A percentile compares a stretch with the other conserved stretches of the same genome.
Evolutionary conservation across 2,797 vertebrate species (phyloP).

Genomic region (Dallia pectoralis): DNA sequence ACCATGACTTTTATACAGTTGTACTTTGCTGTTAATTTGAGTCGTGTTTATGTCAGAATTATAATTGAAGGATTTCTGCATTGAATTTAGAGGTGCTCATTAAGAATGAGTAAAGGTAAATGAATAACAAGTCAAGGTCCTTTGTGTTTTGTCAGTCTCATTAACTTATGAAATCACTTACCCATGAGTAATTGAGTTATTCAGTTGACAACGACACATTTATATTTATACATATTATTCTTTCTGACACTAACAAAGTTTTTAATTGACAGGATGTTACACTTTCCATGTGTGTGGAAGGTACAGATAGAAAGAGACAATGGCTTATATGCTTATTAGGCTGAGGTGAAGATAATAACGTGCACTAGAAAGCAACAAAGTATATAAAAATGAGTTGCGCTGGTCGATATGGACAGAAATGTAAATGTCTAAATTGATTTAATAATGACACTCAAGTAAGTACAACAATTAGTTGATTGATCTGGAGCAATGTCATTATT

Average conservation of each 20-base stretch:
- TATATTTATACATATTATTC: not conserved
- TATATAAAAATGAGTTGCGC: not conserved
- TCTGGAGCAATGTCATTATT: too few species aligned
- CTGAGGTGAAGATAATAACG: not conserved
- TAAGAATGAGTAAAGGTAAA: not conserved
- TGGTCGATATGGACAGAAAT: too few species aligned
- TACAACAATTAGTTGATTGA: too few species aligned
- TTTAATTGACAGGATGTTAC: slow-evolving; percentile 1
- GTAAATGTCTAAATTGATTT: too few species aligned
- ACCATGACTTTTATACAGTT: not conserved
- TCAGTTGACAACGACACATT: slow-evolving; percentile 10
- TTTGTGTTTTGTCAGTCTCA: slow-evolving; percentile 5
- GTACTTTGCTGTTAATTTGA: not conserved
- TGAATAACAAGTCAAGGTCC: slow-evolving; percentile 4
- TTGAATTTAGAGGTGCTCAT: not conserved
- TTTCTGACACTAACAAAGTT: not conserved
- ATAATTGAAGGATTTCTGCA: not conserved
- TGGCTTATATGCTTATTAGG: not conserved
- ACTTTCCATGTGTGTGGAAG: not conserved
- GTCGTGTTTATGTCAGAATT: not conserved
- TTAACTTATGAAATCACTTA: slow-evolving; percentile 34
- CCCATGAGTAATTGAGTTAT: slow-evolving; percentile 32
- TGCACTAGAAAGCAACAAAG: not conserved
- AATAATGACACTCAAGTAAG: too few species aligned
- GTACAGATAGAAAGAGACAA: not conserved